These are phyloP conservation scores for Diarsia dahlii DNA, from an alignment of 2,888 invertebrate species.

Conservation along the genomic window DNA sequence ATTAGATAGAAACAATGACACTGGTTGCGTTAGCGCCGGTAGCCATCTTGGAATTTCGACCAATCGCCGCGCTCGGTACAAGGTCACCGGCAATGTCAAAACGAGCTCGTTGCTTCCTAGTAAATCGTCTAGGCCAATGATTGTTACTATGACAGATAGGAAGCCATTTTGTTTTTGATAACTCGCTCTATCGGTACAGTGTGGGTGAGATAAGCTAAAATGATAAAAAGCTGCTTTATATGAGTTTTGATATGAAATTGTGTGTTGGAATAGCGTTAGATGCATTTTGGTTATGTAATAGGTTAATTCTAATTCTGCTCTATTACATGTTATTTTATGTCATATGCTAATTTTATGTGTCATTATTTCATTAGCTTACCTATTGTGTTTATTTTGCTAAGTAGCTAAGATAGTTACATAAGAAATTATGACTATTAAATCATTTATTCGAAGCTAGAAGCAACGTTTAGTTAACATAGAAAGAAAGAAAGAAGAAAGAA, in stretches of 20 bases:
- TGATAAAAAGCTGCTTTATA: constrained; percentile 63
- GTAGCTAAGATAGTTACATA: neutral
- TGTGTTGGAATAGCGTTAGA: constrained; percentile 25
- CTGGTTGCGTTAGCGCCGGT: constrained; percentile 76
- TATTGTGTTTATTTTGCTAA: neutral
- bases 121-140: constrained; percentile 84
- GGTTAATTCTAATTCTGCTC: too few relatives aligned
- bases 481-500: too few relatives aligned
- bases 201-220: constrained; percentile 56
- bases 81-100: constrained; percentile 90
- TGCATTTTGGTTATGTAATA: constrained; percentile 15
- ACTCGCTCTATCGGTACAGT: constrained; percentile 61
- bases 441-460: neutral
- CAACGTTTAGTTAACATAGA: too few relatives aligned
- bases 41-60: constrained; percentile 85
- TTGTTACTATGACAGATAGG: constrained; percentile 84
- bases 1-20: constrained; percentile 87
- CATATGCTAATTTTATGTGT: neutral
- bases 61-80: constrained; percentile 81
- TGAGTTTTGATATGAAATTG: constrained; percentile 37
- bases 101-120: constrained; percentile 84
- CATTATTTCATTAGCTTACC: neutral
- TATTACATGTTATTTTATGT: neutral
- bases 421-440: neutral
- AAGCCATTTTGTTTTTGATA: constrained; percentile 83